Base-by-base conservation (phyloP, 2,113 vertebrate species). In the Pao palembangensis region DNA sequence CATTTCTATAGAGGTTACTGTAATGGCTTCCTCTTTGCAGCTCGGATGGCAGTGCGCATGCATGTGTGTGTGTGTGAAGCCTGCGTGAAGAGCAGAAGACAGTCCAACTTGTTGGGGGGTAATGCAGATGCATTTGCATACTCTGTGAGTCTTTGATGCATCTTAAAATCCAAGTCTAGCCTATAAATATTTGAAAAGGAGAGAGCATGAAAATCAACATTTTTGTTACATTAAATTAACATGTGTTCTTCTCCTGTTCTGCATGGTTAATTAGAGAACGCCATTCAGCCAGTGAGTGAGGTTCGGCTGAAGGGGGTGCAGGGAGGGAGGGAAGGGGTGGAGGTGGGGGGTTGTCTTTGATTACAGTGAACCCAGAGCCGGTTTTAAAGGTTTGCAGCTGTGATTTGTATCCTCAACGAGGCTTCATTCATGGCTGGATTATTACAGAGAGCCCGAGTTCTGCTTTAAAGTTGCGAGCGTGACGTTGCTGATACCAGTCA, bases 181-280 rank as follows among this genome's bases (percentile, higher is more conserved):
- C 85, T 87, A 91, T 92, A 87, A 91, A 92, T 92, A 92, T 91
- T 92, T 92, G 83, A 92, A 83, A 87, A 86, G 84, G 84, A 85
- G 85, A 88, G 82, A 83, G 87, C 90, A 90, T 89, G 85, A 90
- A 92, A 92, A 91, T 90, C 90, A 90, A 90, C 86, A 92, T 92
- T 92, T 92, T 91, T 92, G 91, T 92, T 91, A 91, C 89, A 92
- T 92, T 92, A 92, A 91, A 92, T 92, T 88, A 90, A 92, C 91
- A 92, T 89, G 88, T 92, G 91, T 91, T 90, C 90, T 86, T 88
- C 87, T 89, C 81, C 87, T 83, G 83, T 89, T 89, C 84, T 87
- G 90, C 88, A 89, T 91, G 87, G 79, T 88, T 90, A 89, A 91
- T 89, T 89, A 86, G 85, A 74, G 73, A 69, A 74, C 75, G 53